These are phyloP conservation scores for Cistogaster globosa DNA, from an alignment of 2,888 invertebrate species.

Conservation along the genomic window DNA sequence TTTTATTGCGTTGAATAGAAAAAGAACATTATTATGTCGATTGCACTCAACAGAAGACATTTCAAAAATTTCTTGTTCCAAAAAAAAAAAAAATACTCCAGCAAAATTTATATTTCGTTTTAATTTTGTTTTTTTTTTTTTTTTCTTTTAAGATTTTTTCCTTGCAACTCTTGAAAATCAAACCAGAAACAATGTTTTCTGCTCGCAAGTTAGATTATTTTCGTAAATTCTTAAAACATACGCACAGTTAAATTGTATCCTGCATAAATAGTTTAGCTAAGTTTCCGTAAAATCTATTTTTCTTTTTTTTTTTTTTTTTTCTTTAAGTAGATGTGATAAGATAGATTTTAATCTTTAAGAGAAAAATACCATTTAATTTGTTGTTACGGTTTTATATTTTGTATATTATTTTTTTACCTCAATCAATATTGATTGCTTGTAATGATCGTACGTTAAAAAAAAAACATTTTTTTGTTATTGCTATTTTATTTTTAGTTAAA, in stretches of 20 bases:
- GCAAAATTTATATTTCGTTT: background rate
- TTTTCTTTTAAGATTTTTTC: no score
- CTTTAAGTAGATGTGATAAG: conserved; percentile 75
- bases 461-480: background rate
- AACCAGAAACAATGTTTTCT: background rate
- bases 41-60: no score
- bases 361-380: conserved; percentile 77
- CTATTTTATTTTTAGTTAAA: background rate
- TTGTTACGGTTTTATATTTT: conserved; percentile 32
- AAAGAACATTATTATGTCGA: no score
- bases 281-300: background rate
- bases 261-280: background rate
- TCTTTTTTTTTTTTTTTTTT: background rate
- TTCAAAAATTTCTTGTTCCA: no score
- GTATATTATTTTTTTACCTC: conserved; percentile 53
- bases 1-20: no score
- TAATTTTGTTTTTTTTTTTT: no score
- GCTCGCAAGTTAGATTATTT: background rate
- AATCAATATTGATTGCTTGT: conserved; percentile 44
- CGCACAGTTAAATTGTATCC: background rate
- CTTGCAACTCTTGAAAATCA: background rate
- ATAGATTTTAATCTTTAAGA: conserved; percentile 81
- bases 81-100: no score
- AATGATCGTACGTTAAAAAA: conserved; percentile 8
- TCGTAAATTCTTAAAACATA: background rate